Evolutionary conservation across 2,888 invertebrate genomes (phyloP).

Genomic region (Oxyteleia sp.): DNA sequence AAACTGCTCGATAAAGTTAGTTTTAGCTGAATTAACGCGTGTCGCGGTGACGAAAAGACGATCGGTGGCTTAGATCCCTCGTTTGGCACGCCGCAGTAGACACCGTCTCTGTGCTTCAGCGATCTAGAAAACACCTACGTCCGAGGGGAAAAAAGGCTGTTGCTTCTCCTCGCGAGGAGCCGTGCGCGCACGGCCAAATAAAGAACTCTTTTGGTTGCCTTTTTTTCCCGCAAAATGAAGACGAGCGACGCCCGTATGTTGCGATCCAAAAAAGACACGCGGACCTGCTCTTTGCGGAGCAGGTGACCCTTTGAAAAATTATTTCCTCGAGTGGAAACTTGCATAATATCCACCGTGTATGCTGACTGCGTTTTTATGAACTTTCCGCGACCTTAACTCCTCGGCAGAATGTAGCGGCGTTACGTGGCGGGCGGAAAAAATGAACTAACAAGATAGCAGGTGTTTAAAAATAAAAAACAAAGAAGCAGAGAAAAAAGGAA

Average conservation of each 20-base stretch:
- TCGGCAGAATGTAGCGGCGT: constrained; percentile 24
- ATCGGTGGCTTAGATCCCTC: constrained; percentile 56
- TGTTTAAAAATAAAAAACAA: constrained; percentile 36
- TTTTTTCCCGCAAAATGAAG: constrained; percentile 77
- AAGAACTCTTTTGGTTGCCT: constrained; percentile 55
- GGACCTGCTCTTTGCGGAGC: constrained; percentile 76
- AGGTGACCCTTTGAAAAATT: constrained; percentile 84
- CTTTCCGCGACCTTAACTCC: constrained; percentile 59
- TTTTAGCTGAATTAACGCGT: constrained; percentile 31
- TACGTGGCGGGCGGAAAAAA: constrained; percentile 25
- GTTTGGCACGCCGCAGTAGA: constrained; percentile 56
- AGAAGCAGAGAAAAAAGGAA: neutral
- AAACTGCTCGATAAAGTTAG: neutral
- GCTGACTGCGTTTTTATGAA: constrained; percentile 63
- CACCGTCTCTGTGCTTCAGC: constrained; percentile 79
- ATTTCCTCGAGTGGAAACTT: constrained; percentile 84
- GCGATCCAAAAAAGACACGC: constrained; percentile 74
- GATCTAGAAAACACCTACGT: constrained; percentile 79
- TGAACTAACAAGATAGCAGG: constrained; percentile 42
- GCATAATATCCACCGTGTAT: constrained; percentile 80
- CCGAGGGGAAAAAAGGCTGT: constrained; percentile 62
- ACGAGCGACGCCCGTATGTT: constrained; percentile 57
- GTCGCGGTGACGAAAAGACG: constrained; percentile 36
- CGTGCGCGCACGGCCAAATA: constrained; percentile 49
- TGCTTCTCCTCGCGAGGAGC: constrained; percentile 61